These are phyloP conservation scores for Muntiacus reevesi DNA, from an alignment of 2,113 vertebrate species.

Conservation along the genomic window DNA sequence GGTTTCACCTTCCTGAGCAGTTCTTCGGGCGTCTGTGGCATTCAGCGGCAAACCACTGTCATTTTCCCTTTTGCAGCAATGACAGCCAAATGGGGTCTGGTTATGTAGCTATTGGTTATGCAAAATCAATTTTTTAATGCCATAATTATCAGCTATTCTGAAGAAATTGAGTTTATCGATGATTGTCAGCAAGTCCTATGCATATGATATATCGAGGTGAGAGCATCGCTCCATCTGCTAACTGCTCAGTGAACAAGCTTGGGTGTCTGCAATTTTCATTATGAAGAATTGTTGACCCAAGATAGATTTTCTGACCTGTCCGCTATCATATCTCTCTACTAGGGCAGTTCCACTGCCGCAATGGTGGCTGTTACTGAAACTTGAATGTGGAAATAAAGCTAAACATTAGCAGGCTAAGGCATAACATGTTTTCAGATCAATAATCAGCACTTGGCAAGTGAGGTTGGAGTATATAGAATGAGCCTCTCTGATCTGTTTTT, in stretches of 20 bases:
- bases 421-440: conserved; percentile 68
- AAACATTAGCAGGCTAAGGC: conserved; percentile 37
- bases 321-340: conserved; percentile 67
- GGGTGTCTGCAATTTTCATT: conserved; percentile 74
- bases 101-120: conserved; percentile 66
- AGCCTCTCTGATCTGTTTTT: conserved; percentile 66
- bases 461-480: conserved; percentile 58
- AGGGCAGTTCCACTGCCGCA: conserved; percentile 65
- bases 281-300: conserved; percentile 73
- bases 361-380: conserved; percentile 46
- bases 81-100: conserved; percentile 70
- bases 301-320: conserved; percentile 72
- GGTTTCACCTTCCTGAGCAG: background rate
- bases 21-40: conserved; percentile 35
- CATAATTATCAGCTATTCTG: conserved; percentile 72
- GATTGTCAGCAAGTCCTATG: conserved; percentile 65
- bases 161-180: conserved; percentile 71
- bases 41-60: conserved; percentile 24
- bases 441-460: conserved; percentile 67
- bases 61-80: conserved; percentile 57
- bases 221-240: background rate
- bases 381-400: conserved; percentile 59
- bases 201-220: conserved; percentile 54
- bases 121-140: conserved; percentile 75
- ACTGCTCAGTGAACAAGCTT: conserved; percentile 64